These are phyloP conservation scores for Stenurella melanura DNA, from an alignment of 2,888 invertebrate genomes.

Conservation along the genomic window DNA sequence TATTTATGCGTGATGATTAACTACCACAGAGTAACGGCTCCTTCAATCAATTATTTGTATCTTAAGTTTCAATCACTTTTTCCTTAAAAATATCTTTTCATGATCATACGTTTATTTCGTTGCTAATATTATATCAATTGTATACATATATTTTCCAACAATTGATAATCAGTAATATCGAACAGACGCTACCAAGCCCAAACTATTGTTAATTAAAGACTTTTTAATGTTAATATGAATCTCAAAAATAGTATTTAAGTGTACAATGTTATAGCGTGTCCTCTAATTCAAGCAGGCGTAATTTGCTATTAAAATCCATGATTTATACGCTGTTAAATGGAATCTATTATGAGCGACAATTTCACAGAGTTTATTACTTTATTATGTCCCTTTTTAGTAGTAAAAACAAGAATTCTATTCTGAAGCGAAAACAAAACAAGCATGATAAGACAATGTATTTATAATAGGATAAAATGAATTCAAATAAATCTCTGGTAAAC, in stretches of 20 bases:
- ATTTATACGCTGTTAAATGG: slow-evolving; percentile 8
- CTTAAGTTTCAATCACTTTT: no score
- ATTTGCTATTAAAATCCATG: neutral
- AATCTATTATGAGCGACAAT: neutral
- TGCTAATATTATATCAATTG: no score
- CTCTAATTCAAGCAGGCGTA: neutral
- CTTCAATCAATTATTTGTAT: no score
- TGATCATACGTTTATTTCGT: no score
- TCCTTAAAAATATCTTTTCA: no score
- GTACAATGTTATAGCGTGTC: slow-evolving; percentile 7
- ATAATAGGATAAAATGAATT: neutral
- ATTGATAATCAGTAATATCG: no score
- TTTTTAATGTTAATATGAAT: no score
- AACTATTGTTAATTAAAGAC: neutral
- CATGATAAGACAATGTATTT: neutral
- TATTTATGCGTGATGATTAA: no score
- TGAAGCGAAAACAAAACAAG: slow-evolving; percentile 1
- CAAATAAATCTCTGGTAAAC: neutral
- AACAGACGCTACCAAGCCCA: neutral
- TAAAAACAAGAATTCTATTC: neutral
- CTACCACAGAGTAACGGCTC: no score
- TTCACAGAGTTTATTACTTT: slow-evolving; percentile 9
- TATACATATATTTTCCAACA: no score
- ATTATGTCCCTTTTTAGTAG: slow-evolving; percentile 10
- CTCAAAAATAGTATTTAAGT: neutral